These are phyloP conservation scores for Triops longicaudatus DNA, from an alignment of 1,140 invertebrate species.

Conservation along the genomic window DNA sequence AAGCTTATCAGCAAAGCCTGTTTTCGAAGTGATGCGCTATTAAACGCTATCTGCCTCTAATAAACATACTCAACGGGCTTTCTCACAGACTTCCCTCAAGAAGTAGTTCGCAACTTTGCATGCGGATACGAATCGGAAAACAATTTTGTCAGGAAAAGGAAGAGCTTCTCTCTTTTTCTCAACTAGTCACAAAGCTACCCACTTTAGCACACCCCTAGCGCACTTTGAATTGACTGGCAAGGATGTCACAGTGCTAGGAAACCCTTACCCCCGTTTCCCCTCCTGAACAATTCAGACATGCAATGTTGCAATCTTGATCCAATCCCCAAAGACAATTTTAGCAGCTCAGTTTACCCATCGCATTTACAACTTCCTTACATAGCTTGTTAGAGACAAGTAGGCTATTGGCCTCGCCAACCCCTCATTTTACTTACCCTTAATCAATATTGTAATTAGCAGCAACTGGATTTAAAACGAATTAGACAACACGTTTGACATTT, in stretches of 20 bases:
- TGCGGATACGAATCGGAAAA: slow-evolving; percentile 2
- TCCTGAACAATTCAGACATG: neutral
- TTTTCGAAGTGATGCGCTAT: neutral
- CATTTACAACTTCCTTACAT: neutral
- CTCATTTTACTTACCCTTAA: neutral
- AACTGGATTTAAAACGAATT: too few relatives aligned
- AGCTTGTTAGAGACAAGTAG: neutral
- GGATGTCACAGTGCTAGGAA: neutral
- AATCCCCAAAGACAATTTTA: neutral
- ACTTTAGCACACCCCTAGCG: neutral
- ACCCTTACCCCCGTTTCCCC: neutral
- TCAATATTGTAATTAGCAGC: too few relatives aligned
- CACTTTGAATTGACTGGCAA: neutral
- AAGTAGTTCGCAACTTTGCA: neutral
- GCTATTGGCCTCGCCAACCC: neutral
- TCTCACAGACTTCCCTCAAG: neutral
- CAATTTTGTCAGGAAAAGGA: neutral
- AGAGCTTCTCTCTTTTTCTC: neutral
- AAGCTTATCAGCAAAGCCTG: neutral
- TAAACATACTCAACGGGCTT: neutral
- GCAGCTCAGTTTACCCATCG: neutral
- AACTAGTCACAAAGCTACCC: neutral
- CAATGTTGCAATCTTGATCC: slow-evolving; percentile 2
- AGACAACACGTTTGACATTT: too few relatives aligned
- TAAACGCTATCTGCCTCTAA: neutral